These are phyloP conservation scores for Poecilus cupreus DNA, from an alignment of 2,888 invertebrate species.

Conservation along the genomic window DNA sequence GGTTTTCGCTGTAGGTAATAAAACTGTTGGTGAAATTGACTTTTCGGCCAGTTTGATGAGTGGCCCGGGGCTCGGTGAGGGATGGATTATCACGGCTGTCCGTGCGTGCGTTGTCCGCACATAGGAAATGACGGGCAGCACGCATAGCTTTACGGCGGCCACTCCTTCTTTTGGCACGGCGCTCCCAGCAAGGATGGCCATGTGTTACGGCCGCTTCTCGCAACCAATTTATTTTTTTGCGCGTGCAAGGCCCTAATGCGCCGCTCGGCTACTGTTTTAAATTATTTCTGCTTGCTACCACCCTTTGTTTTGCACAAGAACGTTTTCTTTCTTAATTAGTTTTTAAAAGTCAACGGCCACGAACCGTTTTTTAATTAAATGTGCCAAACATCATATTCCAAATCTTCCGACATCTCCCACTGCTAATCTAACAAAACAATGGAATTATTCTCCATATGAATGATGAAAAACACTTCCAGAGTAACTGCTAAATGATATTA, in stretches of 20 bases:
- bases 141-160: constrained; percentile 62
- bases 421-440: constrained; percentile 10
- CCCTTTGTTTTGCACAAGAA: constrained; percentile 56
- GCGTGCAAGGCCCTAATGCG: constrained; percentile 61
- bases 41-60: not conserved
- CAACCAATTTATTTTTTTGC: constrained; percentile 67
- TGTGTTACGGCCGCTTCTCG: constrained; percentile 27
- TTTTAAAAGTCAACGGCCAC: constrained; percentile 54
- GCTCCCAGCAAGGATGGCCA: constrained; percentile 43
- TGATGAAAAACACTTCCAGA: constrained; percentile 9
- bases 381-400: constrained; percentile 20
- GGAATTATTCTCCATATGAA: constrained; percentile 17
- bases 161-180: constrained; percentile 68
- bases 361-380: constrained; percentile 46
- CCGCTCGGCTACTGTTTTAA: constrained; percentile 63
- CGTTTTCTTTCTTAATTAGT: constrained; percentile 59
- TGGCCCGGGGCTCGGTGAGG: no score
- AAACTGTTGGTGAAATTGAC: not conserved
- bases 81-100: no score
- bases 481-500: no score
- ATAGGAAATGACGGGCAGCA: constrained; percentile 51
- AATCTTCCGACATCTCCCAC: not conserved
- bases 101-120: not conserved
- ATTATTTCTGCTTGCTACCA: constrained; percentile 62
- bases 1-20: not conserved